Evolutionary conservation across 2,797 vertebrate genomes (phyloP), one percentile per base, ranked within the genome.

Genomic region (Gambusia yucatana): DNA sequence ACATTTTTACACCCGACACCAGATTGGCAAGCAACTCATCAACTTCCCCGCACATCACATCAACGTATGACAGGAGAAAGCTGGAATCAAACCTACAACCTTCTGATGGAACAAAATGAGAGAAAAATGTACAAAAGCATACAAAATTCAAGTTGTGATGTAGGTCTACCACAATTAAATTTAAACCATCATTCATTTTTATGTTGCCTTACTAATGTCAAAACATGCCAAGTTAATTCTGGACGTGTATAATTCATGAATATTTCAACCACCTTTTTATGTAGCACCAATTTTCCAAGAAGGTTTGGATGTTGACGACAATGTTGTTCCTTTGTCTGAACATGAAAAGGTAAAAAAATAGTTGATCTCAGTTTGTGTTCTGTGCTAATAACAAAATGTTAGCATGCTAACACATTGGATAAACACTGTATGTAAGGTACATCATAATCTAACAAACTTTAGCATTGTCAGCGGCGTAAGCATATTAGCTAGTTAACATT

Each of bases 301-400:
- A 55, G 25, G 33, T 16, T 47, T 13, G 1, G 10, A 55, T 72
- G 47, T 41, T 39, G 6, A 0, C 2, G 16, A 61, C 6, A 30
- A 43, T 9, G 44, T 30, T 72, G 13, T 30, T 72, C 0, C 16
- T 63, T 5, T 6, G 1, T 41, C 50, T n/a, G 3, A 75, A 46
- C 25, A 22, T 39, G 11, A 44, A 22, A 44, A 77, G 47, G 13
- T 11, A 39, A 30, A 14, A 25, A 33, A 55, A 55, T 25, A 57
- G 4, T 70, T 48, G 16, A 20, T 20, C 47, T n/a, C 39, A 30
- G 43, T 43, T 69, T 67, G 73, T 8, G 52, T 67, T 72, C 20
- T 48, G 41, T 44, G 43, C 28, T 52, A 69, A 76, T 14, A 17
- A 55, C 39, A 5, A 72, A 75, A 36, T 48, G 28, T 72, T 80